phyloP scores from a whole-genome alignment of 2,113 vertebrate genomes.

The Phocoena phocoena region DNA sequence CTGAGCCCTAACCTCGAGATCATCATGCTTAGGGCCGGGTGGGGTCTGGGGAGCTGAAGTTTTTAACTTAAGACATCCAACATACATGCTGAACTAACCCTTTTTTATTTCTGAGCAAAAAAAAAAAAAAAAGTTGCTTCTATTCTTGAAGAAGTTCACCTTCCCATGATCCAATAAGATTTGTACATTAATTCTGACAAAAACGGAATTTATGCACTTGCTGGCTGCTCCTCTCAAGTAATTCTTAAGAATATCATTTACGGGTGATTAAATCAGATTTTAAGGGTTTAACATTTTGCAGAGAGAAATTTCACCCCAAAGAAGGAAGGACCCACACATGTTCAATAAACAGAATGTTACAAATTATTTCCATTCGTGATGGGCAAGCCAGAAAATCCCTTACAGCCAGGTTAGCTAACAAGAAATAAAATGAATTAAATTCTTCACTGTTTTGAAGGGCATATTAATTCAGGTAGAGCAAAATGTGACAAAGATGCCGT shows the following conservation, averaged over 20 bases:
- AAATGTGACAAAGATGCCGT: not conserved
- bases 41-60: not conserved
- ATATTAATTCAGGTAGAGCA: not conserved
- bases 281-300: constrained; percentile 13
- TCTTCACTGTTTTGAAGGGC: not conserved
- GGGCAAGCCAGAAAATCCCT: constrained; percentile 13
- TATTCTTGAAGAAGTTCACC: constrained; percentile 18
- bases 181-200: not conserved
- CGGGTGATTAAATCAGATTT: not conserved
- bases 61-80: not conserved
- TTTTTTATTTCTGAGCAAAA: not conserved
- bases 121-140: not conserved
- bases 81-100: not conserved
- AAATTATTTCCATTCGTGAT: constrained; percentile 42
- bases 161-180: not conserved
- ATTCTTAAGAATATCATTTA: not conserved
- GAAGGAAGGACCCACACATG: not conserved
- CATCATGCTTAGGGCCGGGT: not conserved
- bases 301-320: not conserved
- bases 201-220: not conserved
- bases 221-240: not conserved
- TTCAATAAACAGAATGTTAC: constrained; percentile 18
- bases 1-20: not conserved
- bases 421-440: not conserved
- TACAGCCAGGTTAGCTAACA: not conserved